Percentiles rank a stretch among this genome's conserved stretches.
These are phyloP conservation scores for Ascaphus truei DNA, from an alignment of 2,113 vertebrate genomes.

Conservation along the genomic window DNA sequence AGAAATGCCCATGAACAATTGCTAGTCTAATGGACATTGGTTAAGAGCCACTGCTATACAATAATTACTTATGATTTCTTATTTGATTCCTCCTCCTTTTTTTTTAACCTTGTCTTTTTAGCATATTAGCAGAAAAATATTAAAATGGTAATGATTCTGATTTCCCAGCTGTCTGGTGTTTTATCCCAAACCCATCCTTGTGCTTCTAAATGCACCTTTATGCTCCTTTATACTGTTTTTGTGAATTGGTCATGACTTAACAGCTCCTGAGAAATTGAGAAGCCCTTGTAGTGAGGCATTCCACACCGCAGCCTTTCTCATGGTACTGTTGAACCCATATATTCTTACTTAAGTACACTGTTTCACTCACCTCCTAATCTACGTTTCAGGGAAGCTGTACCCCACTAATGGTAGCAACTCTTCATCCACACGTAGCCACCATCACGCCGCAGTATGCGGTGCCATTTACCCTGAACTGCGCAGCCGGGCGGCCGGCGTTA, in stretches of 20 bases:
- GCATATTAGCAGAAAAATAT: no score
- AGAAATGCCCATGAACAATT: no score
- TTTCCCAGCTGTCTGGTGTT: no score
- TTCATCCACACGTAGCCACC: slow-evolving; percentile 95
- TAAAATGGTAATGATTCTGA: no score
- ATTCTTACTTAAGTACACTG: slow-evolving; percentile 56
- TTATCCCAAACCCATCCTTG: no score
- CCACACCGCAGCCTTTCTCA: slow-evolving; percentile 19
- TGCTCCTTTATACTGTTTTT: neutral
- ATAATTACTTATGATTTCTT: no score
- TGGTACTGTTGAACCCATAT: slow-evolving; percentile 48
- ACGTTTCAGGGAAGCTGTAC: slow-evolving; percentile 97
- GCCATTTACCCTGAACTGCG: slow-evolving; percentile 90
- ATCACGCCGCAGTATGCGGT: slow-evolving; percentile 96
- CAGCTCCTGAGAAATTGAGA: neutral
- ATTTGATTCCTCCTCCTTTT: no score
- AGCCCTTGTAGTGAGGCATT: neutral
- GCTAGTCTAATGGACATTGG: no score
- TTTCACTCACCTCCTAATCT: slow-evolving; percentile 80
- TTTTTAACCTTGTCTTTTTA: no score
- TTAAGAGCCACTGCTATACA: no score
- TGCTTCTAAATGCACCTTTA: neutral
- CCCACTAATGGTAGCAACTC: slow-evolving; percentile 98
- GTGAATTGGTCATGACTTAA: neutral
- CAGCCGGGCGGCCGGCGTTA: slow-evolving; percentile 91